Evolutionary conservation across 2,113 vertebrate species (phyloP).

Genomic region (Narcine bancroftii): DNA sequence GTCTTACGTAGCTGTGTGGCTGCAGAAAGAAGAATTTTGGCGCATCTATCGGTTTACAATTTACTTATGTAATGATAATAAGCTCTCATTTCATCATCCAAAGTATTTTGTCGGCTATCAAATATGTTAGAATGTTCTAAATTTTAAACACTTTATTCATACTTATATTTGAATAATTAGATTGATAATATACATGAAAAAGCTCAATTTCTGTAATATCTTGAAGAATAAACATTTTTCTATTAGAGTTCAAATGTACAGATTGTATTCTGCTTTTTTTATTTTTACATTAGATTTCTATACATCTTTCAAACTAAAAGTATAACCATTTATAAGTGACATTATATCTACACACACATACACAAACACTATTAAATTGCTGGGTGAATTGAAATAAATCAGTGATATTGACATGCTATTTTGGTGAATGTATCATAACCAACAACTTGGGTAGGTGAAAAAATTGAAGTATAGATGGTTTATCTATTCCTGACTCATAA

Average conservation of each 20-base stretch:
- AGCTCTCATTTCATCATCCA: no score
- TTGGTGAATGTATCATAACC: background rate
- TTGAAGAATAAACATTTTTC: background rate
- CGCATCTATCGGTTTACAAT: no score
- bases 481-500: background rate
- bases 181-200: background rate
- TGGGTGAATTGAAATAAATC: background rate
- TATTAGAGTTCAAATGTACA: background rate
- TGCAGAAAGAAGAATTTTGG: no score
- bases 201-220: background rate
- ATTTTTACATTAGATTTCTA: background rate
- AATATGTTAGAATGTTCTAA: background rate
- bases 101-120: no score
- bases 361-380: conserved; percentile 4
- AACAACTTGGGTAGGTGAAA: conserved; percentile 8
- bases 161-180: background rate
- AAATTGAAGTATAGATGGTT: background rate
- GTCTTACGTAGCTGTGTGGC: no score
- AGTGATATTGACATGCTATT: background rate
- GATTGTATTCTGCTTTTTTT: background rate
- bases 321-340: no score
- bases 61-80: no score
- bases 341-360: no score
- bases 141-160: background rate
- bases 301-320: background rate